A percentile compares a stretch with the other conserved stretches of the same genome.
phyloP scores from a whole-genome alignment of 2,797 vertebrate genomes.

The Echeneis naucrates region DNA sequence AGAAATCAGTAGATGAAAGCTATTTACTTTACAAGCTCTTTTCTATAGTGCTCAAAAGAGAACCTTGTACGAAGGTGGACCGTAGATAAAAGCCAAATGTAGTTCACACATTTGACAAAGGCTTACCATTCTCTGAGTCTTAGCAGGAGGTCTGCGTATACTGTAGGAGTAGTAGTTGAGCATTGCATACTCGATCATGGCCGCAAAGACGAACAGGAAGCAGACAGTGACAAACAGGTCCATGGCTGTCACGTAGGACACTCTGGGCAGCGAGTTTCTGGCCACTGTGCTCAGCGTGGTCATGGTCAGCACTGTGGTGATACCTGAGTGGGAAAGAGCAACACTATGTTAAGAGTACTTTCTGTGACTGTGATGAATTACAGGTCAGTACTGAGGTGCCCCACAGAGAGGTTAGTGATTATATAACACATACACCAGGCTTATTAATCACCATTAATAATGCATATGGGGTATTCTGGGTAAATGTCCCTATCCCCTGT shows the following conservation, averaged over 20 bases:
- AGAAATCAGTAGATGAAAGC: constrained; percentile 1
- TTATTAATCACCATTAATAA: constrained; percentile 54
- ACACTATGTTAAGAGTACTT: not conserved
- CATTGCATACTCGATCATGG: constrained; percentile 96
- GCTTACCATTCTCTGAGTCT: constrained; percentile 88
- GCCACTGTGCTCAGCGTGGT: constrained; percentile 97
- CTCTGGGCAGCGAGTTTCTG: constrained; percentile 93
- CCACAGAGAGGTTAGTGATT: constrained; percentile 12
- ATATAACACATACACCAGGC: constrained; percentile 25
- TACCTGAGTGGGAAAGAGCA: constrained; percentile 81
- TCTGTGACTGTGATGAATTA: constrained; percentile 3
- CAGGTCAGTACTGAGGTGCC: constrained; percentile 27
- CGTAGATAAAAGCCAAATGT: not conserved
- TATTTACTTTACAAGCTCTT: not conserved
- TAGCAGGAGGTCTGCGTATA: constrained; percentile 86
- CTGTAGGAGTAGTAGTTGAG: constrained; percentile 96
- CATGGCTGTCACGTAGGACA: constrained; percentile 98
- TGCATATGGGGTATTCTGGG: constrained; percentile 45
- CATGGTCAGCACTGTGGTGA: constrained; percentile 98
- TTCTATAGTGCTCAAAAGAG: not conserved
- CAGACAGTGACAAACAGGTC: constrained; percentile 98
- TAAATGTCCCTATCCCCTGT: constrained; percentile 26
- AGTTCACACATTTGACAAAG: not conserved
- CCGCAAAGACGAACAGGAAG: constrained; percentile 97
- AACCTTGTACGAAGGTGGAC: not conserved